Evolutionary conservation across 2,797 vertebrate species (phyloP).

Genomic region (Lindbergichthys nudifrons): DNA sequence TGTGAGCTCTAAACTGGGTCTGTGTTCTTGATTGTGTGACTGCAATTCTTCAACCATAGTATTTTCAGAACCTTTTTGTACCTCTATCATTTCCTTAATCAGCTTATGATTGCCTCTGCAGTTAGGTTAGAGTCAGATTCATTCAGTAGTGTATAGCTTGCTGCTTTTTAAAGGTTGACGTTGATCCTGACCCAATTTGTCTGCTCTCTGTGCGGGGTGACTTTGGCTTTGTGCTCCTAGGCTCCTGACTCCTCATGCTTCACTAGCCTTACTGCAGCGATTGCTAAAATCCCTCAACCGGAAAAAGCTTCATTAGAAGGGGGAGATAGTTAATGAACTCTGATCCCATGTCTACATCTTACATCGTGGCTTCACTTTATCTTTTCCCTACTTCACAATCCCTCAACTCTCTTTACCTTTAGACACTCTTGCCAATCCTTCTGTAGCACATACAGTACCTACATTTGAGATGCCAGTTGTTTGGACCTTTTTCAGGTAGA

Average conservation of each 20-base stretch:
- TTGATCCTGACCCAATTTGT: conserved; percentile 47
- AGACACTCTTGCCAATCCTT: conserved; percentile 3
- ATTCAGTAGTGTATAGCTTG: conserved; percentile 26
- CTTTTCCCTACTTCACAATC: conserved; percentile 11
- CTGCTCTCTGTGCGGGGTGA: conserved; percentile 30
- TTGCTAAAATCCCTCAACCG: conserved; percentile 45
- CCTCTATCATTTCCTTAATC: conserved; percentile 5
- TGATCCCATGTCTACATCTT: conserved; percentile 42
- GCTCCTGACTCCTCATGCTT: conserved; percentile 48
- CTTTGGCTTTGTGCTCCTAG: conserved; percentile 39
- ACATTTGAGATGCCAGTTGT: conserved; percentile 10
- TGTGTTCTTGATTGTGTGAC: not conserved
- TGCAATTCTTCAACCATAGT: too few species aligned
- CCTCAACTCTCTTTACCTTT: conserved; percentile 16
- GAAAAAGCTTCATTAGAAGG: conserved; percentile 63
- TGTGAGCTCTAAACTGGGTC: not conserved
- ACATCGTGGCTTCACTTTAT: conserved; percentile 33
- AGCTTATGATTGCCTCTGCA: not conserved
- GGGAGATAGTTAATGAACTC: conserved; percentile 53
- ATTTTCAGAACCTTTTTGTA: not conserved
- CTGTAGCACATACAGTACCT: conserved; percentile 7
- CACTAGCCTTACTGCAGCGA: conserved; percentile 32
- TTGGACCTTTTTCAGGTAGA: conserved; percentile 25
- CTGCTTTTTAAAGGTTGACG: conserved; percentile 33
- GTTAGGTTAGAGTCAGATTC: conserved; percentile 25